Conservation (phyloP, 2,797 vertebrate genomes). For the Chromis chromis region DNA sequence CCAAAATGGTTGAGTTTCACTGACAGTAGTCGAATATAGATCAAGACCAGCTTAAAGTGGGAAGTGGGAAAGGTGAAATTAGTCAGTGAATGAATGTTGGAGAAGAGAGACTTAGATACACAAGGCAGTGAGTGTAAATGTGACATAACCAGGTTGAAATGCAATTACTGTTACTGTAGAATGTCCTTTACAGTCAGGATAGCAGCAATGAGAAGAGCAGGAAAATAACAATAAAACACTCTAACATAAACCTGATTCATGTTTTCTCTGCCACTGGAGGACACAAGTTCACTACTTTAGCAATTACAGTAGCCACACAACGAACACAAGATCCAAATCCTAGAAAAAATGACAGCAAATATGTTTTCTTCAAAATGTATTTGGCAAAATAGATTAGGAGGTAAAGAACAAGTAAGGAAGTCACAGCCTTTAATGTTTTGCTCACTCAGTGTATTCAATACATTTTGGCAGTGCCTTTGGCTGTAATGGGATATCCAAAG, state of each 20-base stretch:
- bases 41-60: not conserved
- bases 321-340: no score
- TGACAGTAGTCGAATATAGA: not conserved
- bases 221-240: not conserved
- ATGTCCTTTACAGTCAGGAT: not conserved
- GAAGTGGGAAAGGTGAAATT: not conserved
- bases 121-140: no score
- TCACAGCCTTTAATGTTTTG: constrained; percentile 10
- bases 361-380: not conserved
- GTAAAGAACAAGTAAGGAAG: not conserved
- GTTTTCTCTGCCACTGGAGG: not conserved
- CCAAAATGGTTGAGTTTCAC: not conserved
- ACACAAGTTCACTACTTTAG: no score
- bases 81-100: not conserved
- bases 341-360: no score
- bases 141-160: no score
- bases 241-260: not conserved
- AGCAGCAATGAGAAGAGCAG: no score
- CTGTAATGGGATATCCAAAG: constrained; percentile 17
- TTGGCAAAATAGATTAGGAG: not conserved
- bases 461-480: constrained; percentile 32
- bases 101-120: not conserved
- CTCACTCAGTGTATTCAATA: constrained; percentile 4
- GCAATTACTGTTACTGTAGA: not conserved
- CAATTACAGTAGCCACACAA: not conserved